Base-by-base conservation (phyloP, 2,113 vertebrate genomes). In the Ochotona curzoniae region DNA sequence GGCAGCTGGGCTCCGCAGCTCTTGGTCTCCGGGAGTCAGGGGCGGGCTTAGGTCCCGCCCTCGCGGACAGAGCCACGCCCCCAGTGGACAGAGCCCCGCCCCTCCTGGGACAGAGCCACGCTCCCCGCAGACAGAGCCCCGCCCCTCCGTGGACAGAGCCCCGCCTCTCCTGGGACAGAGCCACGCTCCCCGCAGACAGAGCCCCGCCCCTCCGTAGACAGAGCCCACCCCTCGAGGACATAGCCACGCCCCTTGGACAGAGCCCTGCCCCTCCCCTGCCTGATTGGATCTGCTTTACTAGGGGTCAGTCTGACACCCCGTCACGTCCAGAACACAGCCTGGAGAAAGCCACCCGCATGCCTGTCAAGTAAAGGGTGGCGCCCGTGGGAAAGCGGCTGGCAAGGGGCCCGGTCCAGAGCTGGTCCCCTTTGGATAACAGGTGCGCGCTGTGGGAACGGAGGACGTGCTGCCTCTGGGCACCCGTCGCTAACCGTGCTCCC, bases 21-120 rank as follows among this genome's bases (percentile, higher is more conserved):
- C 8, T 18, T 0, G 5, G 49, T 30, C n/a, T 25, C 5, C 1
- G 25, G 2, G 1, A 21, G 60, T 14, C 21, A 1, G 4, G 23
- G 15, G 14, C 23, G 25, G 0, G 49, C 64, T 70, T 11, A 15
- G n/a, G 67, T 17, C 57, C 64, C 85, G 87, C 26, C 66, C 60
- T n/a, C n/a, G 23, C 21, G 67, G 93, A 61, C 20, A 49, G n/a
- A 10, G 25, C 75, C 71, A 26, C 64, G 10, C 38, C 11, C 75
- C 61, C n/a, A 11, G 51, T 73, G 63, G 82, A 51, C 81, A 0
- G 21, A 18, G 51, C 21, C 57, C 51, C 7, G 0, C 38, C 38
- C 38, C n/a, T n/a, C n/a, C n/a, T n/a, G n/a, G 63, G 82, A 51
- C 81, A 0, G 21, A 18, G 51, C 21, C 57, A 44, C 7, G 0